A percentile compares a stretch with the other conserved stretches of the same genome.
phyloP scores from a whole-genome alignment of 2,113 vertebrate species.

The Ptychochromis oligacanthus region DNA sequence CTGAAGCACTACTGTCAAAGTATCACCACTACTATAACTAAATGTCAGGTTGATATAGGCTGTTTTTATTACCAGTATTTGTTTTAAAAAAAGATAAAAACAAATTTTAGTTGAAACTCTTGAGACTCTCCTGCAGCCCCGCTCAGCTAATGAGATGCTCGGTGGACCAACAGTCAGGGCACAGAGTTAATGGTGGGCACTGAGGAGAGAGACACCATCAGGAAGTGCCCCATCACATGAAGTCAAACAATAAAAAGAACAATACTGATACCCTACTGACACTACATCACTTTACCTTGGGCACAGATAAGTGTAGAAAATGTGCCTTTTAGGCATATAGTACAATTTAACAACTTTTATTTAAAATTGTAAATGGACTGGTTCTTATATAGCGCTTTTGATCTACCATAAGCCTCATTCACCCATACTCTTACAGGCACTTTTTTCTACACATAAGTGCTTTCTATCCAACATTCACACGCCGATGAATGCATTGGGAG shows the following conservation, averaged over 20 bases:
- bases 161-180: not conserved
- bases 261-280: not conserved
- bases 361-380: too few relatives aligned
- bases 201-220: not conserved
- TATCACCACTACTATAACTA: too few relatives aligned
- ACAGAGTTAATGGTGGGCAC: not conserved
- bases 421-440: too few relatives aligned
- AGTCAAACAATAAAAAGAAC: not conserved
- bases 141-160: not conserved
- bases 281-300: not conserved
- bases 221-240: not conserved
- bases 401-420: too few relatives aligned
- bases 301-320: not conserved
- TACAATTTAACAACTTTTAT: not conserved
- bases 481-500: too few relatives aligned
- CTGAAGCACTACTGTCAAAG: not conserved
- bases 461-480: too few relatives aligned
- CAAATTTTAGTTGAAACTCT: not conserved
- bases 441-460: too few relatives aligned
- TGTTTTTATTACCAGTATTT: fast-evolving
- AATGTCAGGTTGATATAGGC: not conserved
- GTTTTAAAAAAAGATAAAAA: not conserved
- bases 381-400: too few relatives aligned
- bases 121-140: not conserved
- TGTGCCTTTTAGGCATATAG: not conserved